Evolutionary conservation across 2,797 vertebrate species (phyloP).

Genomic region (Pangasius krempfi): DNA sequence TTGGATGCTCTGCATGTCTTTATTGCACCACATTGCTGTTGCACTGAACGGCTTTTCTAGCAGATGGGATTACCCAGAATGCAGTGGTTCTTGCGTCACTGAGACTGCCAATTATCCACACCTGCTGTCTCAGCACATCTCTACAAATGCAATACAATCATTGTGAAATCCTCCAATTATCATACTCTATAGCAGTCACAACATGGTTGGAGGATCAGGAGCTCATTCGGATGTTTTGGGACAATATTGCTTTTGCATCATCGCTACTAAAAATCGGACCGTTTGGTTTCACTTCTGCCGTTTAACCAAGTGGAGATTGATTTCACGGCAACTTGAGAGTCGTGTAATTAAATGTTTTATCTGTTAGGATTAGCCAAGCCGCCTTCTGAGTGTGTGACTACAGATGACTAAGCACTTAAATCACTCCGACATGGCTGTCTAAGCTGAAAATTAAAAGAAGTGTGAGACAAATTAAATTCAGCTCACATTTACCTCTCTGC

Average conservation of each 20-base stretch:
- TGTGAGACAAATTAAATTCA: background rate
- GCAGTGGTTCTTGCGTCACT: background rate
- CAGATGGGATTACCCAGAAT: slow-evolving; percentile 24
- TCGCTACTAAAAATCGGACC: background rate
- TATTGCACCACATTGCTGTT: background rate
- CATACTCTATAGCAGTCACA: background rate
- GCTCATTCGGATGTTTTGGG: background rate
- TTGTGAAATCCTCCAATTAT: slow-evolving; percentile 22
- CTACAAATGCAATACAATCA: background rate
- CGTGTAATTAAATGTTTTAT: slow-evolving; percentile 40
- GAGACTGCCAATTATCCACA: slow-evolving; percentile 22
- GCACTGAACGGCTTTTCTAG: background rate
- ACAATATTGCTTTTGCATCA: background rate
- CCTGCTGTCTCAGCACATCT: slow-evolving; percentile 16
- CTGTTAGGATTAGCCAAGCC: background rate
- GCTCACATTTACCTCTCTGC: background rate
- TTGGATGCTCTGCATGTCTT: background rate
- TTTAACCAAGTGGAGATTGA: background rate
- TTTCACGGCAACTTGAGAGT: slow-evolving; percentile 11
- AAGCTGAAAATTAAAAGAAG: background rate
- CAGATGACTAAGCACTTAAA: no score
- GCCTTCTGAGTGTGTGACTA: background rate
- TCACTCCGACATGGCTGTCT: background rate
- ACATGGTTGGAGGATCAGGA: background rate
- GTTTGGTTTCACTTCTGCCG: background rate